A percentile compares a stretch with the other conserved stretches of the same genome.
Evolutionary conservation across 2,797 vertebrate species (phyloP).

Genomic region (Gymnothorax javanicus): DNA sequence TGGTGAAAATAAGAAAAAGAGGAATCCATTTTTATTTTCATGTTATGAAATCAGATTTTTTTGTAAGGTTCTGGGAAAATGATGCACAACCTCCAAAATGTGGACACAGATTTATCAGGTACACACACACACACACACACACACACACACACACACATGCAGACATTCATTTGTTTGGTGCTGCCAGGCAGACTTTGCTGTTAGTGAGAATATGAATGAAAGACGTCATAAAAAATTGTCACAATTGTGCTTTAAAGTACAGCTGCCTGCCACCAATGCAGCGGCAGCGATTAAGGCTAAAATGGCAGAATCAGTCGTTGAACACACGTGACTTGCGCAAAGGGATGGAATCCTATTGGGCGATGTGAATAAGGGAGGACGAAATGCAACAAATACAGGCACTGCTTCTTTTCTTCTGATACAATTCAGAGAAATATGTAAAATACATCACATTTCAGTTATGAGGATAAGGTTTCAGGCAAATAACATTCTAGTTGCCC

Average conservation of each 20-base stretch:
- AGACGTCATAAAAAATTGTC: constrained; percentile 11
- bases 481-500: neutral
- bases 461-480: neutral
- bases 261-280: neutral
- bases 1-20: neutral
- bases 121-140: constrained; percentile 29
- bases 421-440: neutral
- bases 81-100: neutral
- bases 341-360: neutral
- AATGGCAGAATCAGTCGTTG: neutral
- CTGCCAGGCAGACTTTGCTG: too few species aligned
- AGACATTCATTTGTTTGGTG: neutral
- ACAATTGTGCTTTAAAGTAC: constrained; percentile 1
- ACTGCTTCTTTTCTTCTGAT: neutral
- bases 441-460: neutral
- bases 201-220: constrained; percentile 3
- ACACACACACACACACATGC: constrained; percentile 6
- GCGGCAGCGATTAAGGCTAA: neutral
- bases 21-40: neutral
- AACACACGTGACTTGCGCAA: neutral
- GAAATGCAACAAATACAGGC: neutral
- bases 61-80: neutral
- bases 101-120: constrained; percentile 14
- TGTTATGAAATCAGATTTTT: neutral
- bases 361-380: neutral